Base-by-base conservation (phyloP, 2,888 invertebrate genomes). In the Gymnosoma rotundatum region DNA sequence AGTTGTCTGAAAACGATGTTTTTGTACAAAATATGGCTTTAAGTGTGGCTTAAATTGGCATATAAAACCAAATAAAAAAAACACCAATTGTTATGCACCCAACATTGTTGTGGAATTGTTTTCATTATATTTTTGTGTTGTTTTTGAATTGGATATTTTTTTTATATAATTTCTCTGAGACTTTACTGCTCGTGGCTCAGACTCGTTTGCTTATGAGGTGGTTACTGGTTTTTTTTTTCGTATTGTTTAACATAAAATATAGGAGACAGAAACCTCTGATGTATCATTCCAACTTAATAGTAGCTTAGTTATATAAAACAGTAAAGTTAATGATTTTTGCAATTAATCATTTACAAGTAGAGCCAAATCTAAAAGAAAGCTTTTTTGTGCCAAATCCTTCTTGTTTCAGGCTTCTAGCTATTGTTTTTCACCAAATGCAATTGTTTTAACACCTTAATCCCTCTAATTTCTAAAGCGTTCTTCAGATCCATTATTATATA, bases 1-100 rank as follows among this genome's bases (percentile, higher is more conserved):
- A 10, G 60, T 45, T 76, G 72, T 70, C 58, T 54, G 50, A 66
- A 70, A 58, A 50, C 32, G 32, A 32, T 32, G 32, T 32, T 79
- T 60, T 74, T 48, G 66, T 63, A 63, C 56, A 80, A 81, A 85
- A 78, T 81, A 86, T 79, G 78, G 76, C 70, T 74, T 83, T 69
- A 83, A 79, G 85, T 82, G 64, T 69, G 78, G 78, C 83, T 86
- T 85, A 85, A 85, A 86, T 86, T 84, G 83, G 83, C 84, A 80
- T 78, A 80, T 78, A 81, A 76, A 81, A 70, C 70, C 79, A 78
- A 78, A n/a, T n/a, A n/a, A 85, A 82, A 82, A 78, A 74, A 70
- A 60, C 58, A 64, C 64, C 70, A 75, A 64, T 75, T 60, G 58
- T 32, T 52, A 70, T 70, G 58, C 64, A 70, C 16, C 48, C 48